A percentile compares a stretch with the other conserved stretches of the same genome.
Evolutionary conservation across 1,140 invertebrate species (phyloP).

Genomic region (Galleria mellonella): DNA sequence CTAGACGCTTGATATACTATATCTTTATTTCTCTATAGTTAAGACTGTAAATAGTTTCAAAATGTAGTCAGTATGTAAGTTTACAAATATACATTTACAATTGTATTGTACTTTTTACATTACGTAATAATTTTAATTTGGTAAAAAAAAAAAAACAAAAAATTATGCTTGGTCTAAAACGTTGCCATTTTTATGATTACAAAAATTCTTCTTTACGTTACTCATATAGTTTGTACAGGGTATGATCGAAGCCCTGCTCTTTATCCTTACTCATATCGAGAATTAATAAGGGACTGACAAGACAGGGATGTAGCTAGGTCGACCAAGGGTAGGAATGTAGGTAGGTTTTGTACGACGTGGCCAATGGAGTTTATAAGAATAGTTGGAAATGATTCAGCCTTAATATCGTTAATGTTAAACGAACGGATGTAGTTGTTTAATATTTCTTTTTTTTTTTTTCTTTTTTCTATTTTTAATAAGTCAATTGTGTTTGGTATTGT

Average conservation of each 20-base stretch:
- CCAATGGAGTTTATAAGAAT: constrained; percentile 44
- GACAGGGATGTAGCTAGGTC: constrained; percentile 61
- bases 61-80: constrained; percentile 21
- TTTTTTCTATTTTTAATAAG: too few species aligned
- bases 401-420: constrained; percentile 5
- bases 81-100: constrained; percentile 9
- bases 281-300: constrained; percentile 56
- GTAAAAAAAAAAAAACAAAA: too few species aligned
- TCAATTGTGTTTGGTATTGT: not conserved
- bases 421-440: not conserved
- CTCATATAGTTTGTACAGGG: constrained; percentile 49
- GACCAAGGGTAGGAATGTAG: constrained; percentile 43
- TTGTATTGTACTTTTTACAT: constrained; percentile 9
- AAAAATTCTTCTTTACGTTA: constrained; percentile 15
- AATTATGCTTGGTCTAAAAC: constrained; percentile 15
- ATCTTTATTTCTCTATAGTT: constrained; percentile 47
- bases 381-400: constrained; percentile 29
- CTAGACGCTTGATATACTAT: constrained; percentile 61
- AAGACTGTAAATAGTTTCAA: constrained; percentile 51
- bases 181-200: constrained; percentile 31
- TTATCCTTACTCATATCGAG: constrained; percentile 52
- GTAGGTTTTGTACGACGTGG: constrained; percentile 64
- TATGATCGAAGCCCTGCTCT: constrained; percentile 35
- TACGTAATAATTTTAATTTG: not conserved
- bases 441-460: too few species aligned